phyloP scores from a whole-genome alignment of 2,113 vertebrate genomes.

The Apodemus speciosus region DNA sequence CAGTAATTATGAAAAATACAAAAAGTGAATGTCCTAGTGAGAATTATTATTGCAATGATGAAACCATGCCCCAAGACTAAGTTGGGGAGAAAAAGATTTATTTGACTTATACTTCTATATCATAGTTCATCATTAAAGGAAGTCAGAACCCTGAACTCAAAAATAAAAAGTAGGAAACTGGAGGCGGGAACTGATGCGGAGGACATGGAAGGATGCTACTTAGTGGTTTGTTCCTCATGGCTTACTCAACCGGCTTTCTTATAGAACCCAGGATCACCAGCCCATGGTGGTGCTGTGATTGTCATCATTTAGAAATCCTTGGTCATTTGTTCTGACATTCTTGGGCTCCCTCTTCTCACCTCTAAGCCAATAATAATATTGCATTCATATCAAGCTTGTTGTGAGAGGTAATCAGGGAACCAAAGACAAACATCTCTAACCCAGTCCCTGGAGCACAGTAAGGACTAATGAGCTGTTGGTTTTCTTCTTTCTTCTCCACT shows the following conservation, averaged over 20 bases:
- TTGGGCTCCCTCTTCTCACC: background rate
- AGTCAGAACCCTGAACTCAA: background rate
- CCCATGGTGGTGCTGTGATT: background rate
- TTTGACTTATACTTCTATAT: background rate
- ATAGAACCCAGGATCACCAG: background rate
- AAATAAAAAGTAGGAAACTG: background rate
- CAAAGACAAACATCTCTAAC: background rate
- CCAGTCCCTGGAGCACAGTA: background rate
- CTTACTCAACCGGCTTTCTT: background rate
- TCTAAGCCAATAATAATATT: background rate
- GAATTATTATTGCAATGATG: background rate
- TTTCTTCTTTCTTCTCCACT: background rate
- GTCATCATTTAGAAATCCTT: background rate
- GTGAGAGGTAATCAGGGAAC: conserved; percentile 19
- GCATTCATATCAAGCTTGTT: background rate
- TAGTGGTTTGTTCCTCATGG: background rate
- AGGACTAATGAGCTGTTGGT: conserved; percentile 17
- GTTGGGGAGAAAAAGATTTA: background rate
- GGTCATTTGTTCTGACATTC: background rate
- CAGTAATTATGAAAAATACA: background rate
- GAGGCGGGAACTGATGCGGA: background rate
- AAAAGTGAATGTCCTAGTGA: background rate
- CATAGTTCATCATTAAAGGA: background rate
- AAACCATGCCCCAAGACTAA: background rate
- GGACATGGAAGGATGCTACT: background rate